Evolutionary conservation across 2,888 invertebrate species (phyloP).

Genomic region (Drosophila mercatorum): DNA sequence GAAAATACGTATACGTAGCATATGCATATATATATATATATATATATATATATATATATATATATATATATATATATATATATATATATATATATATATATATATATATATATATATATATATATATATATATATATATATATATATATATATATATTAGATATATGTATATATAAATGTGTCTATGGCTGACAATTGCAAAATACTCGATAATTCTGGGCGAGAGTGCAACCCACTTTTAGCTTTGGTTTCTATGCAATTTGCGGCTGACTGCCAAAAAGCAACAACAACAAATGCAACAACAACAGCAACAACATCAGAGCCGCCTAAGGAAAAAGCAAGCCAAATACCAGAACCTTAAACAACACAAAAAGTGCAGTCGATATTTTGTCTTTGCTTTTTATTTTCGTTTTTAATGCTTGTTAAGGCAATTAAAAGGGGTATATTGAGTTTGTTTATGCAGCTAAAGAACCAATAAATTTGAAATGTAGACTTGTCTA

Average conservation of each 20-base stretch:
- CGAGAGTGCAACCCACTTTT: conserved; percentile 74
- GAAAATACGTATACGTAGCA: conserved; percentile 15
- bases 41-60: conserved; percentile 2
- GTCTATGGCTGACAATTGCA: conserved; percentile 46
- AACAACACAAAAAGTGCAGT: conserved; percentile 43
- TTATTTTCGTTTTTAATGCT: neutral
- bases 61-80: conserved; percentile 1
- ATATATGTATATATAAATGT: conserved; percentile 3
- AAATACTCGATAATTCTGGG: conserved; percentile 63
- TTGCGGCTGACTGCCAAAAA: conserved; percentile 66
- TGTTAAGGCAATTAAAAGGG: neutral
- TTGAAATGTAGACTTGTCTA: neutral
- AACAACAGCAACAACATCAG: conserved; percentile 18
- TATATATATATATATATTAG: conserved; percentile 6
- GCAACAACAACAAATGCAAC: conserved; percentile 40
- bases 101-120: conserved; percentile 5
- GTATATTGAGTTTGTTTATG: neutral
- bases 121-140: conserved; percentile 5
- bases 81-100: conserved; percentile 5
- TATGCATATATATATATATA: conserved; percentile 10
- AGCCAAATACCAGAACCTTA: conserved; percentile 26
- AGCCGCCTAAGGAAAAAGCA: conserved; percentile 3
- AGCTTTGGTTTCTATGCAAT: conserved; percentile 66
- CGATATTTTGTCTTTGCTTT: conserved; percentile 3
- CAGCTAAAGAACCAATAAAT: neutral